A percentile compares a stretch with the other conserved stretches of the same genome.
phyloP scores from a whole-genome alignment of 2,113 vertebrate genomes.

The Columba livia region DNA sequence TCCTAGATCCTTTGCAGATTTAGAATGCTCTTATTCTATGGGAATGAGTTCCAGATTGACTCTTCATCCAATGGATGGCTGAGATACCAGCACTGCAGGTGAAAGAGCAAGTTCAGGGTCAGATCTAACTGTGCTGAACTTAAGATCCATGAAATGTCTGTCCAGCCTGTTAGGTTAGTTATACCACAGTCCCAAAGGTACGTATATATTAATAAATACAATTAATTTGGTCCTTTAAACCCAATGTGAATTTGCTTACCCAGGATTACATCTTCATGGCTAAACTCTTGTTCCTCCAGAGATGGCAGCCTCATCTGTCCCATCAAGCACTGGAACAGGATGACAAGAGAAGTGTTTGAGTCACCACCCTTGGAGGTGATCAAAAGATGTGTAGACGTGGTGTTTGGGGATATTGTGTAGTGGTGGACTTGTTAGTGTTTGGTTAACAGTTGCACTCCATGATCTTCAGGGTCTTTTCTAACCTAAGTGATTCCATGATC shows the following conservation, averaged over 20 bases:
- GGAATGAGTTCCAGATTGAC: neutral
- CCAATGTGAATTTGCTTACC: neutral
- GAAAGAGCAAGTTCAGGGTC: neutral
- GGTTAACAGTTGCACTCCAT: neutral
- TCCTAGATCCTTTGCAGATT: neutral
- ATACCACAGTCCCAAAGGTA: neutral
- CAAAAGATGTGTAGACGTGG: neutral
- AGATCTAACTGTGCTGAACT: neutral
- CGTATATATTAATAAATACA: neutral
- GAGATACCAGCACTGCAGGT: no score
- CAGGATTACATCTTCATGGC: neutral
- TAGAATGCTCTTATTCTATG: no score
- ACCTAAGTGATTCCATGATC: neutral
- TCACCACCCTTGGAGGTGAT: neutral
- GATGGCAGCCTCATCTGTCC: neutral
- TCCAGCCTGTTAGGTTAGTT: neutral
- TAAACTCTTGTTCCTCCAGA: neutral
- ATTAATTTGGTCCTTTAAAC: neutral
- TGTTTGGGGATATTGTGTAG: neutral
- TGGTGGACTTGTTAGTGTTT: neutral
- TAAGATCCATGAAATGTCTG: neutral
- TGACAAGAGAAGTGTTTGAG: neutral
- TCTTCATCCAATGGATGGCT: fast-evolving
- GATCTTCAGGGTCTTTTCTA: neutral
- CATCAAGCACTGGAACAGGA: neutral